Base-by-base conservation (phyloP, 2,113 vertebrate species). In the Platichthys flesus region DNA sequence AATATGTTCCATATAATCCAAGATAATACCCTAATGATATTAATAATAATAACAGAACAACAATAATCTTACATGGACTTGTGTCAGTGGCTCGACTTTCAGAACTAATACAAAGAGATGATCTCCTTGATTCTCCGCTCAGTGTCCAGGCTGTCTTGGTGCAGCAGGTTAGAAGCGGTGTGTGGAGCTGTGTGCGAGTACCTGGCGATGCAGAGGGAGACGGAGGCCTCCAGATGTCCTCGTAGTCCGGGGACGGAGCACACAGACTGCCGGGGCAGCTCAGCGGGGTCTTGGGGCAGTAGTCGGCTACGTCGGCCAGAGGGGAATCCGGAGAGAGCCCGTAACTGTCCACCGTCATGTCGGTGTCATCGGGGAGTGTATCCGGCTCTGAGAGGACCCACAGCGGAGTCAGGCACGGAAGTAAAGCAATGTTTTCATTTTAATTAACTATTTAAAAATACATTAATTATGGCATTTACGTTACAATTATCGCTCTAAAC, bases 141-240 rank as follows among this genome's bases (percentile, higher is more conserved):
- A 6, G 31, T 31, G 31, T 31, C 8, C 35, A 37, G 35, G 35
- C 9, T 37, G 35, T 9, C 2, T 37, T 9, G 2, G 35, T 37
- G 9, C 35, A 9, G 35, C 35, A 9, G 35, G 35, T 2, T 37
- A 37, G 35, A 1, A 4, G 45, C 0, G 15, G 3, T 15, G 47
- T 52, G 51, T 20, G 18, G 45, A 1, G 45, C 14, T 71, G 74
- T 42, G 54, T 24, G 24, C 31, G 1, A 2, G 28, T 93, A 98
- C 98, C 97, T 82, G 97, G 96, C 1, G 98, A 99, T 21, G 94
- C 96, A 0, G 97, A 99, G 14, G 98, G 97, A 6, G 97, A 99
- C 1, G 97, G 97, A 56, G 97, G 97, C 88, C 97, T 96, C 98
- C 98, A 99, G 84, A 95, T 96, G 83, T 98, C 97, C 79, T 97